Percentiles rank a stretch among this genome's conserved stretches.
phyloP scores from a whole-genome alignment of 1,140 invertebrate genomes.

The Cyphomyrmex costatus region DNA sequence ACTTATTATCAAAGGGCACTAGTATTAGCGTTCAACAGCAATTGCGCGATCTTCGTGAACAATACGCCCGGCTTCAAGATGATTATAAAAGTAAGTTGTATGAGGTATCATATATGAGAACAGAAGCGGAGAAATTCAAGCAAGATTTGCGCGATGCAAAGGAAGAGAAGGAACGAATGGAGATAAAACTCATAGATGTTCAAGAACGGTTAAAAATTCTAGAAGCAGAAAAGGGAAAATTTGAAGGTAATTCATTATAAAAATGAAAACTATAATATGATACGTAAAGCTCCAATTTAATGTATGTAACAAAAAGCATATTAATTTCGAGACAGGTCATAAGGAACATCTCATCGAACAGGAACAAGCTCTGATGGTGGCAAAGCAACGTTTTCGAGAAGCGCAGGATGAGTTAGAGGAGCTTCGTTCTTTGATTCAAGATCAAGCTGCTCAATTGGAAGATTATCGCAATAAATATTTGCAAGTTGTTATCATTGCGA shows the following conservation, averaged over 20 bases:
- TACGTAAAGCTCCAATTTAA: not conserved
- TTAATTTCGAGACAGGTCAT: constrained; percentile 80
- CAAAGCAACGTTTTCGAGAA: constrained; percentile 89
- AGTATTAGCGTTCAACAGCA: constrained; percentile 81
- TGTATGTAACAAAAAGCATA: not conserved
- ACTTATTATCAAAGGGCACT: constrained; percentile 65
- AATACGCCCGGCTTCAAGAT: constrained; percentile 87
- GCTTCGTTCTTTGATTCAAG: constrained; percentile 89
- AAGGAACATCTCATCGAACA: constrained; percentile 90
- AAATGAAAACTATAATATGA: not conserved
- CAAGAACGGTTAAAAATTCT: constrained; percentile 80
- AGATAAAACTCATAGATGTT: constrained; percentile 87
- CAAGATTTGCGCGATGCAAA: constrained; percentile 86
- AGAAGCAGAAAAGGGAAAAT: constrained; percentile 81
- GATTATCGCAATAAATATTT: constrained; percentile 91
- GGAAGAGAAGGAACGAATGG: constrained; percentile 86
- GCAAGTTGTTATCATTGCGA: constrained; percentile 70
- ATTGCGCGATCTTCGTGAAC: constrained; percentile 86
- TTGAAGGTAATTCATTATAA: constrained; percentile 70
- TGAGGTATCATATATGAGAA: constrained; percentile 87
- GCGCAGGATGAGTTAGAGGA: constrained; percentile 90
- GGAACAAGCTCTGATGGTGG: constrained; percentile 88
- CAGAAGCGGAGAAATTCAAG: constrained; percentile 86
- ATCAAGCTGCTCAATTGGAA: constrained; percentile 90
- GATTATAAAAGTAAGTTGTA: constrained; percentile 88